phyloP scores from a whole-genome alignment of 2,888 invertebrate genomes.

The Ecdyonurus torrentis region DNA sequence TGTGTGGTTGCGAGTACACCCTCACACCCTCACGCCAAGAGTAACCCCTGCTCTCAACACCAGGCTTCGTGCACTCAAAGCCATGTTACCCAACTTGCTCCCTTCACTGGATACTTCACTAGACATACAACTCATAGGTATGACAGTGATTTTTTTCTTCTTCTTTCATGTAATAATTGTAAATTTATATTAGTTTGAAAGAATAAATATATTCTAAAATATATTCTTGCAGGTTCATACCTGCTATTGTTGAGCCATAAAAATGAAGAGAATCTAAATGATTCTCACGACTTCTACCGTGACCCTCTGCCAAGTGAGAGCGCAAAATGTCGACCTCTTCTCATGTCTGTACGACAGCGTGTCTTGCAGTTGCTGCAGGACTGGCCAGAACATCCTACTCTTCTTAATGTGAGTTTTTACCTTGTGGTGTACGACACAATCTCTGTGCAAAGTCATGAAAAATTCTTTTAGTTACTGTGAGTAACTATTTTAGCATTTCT shows the following conservation, averaged over 20 bases:
- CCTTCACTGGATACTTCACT: not conserved
- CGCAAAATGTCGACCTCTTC: constrained; percentile 47
- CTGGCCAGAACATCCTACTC: constrained; percentile 83
- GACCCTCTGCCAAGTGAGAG: constrained; percentile 68
- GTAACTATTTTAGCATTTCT: not conserved
- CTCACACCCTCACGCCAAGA: not conserved
- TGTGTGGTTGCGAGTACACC: constrained; percentile 11
- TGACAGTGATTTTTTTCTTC: no score
- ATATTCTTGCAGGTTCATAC: constrained; percentile 12
- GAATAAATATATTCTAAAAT: not conserved
- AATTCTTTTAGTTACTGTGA: not conserved
- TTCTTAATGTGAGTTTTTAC: constrained; percentile 54
- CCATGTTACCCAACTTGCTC: not conserved
- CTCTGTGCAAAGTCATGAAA: no score
- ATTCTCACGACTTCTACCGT: constrained; percentile 58
- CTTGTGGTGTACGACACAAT: no score
- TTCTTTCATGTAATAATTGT: no score
- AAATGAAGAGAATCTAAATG: not conserved
- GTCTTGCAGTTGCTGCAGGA: constrained; percentile 47
- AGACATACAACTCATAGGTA: not conserved
- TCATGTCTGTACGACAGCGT: constrained; percentile 43
- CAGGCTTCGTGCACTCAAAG: not conserved
- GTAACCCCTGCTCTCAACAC: not conserved
- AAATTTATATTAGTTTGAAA: not conserved
- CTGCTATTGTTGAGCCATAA: constrained; percentile 11